phyloP scores from a whole-genome alignment of 2,888 invertebrate genomes.

The Byasa hedistus region DNA sequence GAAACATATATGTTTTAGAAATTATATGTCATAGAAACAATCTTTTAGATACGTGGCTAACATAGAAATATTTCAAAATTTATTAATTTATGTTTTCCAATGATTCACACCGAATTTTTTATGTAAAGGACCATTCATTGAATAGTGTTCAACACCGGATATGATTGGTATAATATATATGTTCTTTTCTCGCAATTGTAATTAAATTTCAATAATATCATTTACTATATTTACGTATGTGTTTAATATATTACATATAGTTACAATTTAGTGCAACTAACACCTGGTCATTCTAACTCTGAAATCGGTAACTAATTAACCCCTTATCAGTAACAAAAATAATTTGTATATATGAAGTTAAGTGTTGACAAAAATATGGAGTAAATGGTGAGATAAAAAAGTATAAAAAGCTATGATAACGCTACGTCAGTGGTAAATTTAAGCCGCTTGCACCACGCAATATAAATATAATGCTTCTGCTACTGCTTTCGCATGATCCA shows the following conservation, averaged over 20 bases:
- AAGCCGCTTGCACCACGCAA: conserved; percentile 11
- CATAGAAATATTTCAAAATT: conserved; percentile 67
- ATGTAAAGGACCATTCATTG: conserved; percentile 4
- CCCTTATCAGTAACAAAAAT: conserved; percentile 2
- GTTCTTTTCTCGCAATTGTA: conserved; percentile 8
- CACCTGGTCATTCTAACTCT: conserved; percentile 61
- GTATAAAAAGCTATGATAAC: conserved; percentile 16
- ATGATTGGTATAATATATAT: conserved; percentile 36
- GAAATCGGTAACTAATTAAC: conserved; percentile 36
- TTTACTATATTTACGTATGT: conserved; percentile 42
- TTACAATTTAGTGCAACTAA: conserved; percentile 47
- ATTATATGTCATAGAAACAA: conserved; percentile 63
- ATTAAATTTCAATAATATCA: conserved; percentile 28
- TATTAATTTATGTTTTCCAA: conserved; percentile 55
- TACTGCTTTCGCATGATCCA: conserved; percentile 24
- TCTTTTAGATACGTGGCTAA: conserved; percentile 72
- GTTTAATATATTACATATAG: conserved; percentile 28
- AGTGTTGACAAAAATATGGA: neutral
- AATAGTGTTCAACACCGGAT: conserved; percentile 27
- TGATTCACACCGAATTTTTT: neutral
- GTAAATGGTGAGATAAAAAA: neutral
- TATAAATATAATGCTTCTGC: conserved; percentile 29
- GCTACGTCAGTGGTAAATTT: neutral
- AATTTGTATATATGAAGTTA: neutral
- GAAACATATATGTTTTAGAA: conserved; percentile 71